phyloP scores from a whole-genome alignment of 2,888 invertebrate species.

The Spilosoma lubricipeda region DNA sequence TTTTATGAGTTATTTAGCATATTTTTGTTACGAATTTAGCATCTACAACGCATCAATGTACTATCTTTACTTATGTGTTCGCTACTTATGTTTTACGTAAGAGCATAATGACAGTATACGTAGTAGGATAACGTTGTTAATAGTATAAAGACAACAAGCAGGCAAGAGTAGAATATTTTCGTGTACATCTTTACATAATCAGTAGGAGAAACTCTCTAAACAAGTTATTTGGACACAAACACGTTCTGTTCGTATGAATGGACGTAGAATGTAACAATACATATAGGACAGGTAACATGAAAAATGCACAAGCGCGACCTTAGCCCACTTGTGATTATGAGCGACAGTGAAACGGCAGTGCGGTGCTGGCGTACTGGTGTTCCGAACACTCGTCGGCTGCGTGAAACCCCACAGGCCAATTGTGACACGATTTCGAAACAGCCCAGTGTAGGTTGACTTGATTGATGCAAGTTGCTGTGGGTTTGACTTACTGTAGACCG shows the following conservation, averaged over 20 bases:
- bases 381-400: conserved; percentile 43
- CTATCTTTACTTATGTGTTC: not conserved
- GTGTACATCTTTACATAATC: conserved; percentile 31
- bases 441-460: conserved; percentile 37
- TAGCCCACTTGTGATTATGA: conserved; percentile 75
- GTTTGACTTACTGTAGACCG: conserved; percentile 26
- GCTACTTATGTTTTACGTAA: not conserved
- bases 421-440: conserved; percentile 51
- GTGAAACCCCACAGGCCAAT: conserved; percentile 45
- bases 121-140: not conserved
- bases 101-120: conserved; percentile 1
- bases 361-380: conserved; percentile 27
- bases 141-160: not conserved
- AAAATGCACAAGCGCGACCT: conserved; percentile 79
- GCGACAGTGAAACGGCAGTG: conserved; percentile 51
- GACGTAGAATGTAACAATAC: conserved; percentile 52
- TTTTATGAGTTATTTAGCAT: not conserved
- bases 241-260: conserved; percentile 50
- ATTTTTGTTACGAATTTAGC: not conserved
- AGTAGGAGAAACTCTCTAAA: conserved; percentile 42
- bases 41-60: not conserved
- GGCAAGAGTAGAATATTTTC: not conserved
- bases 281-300: conserved; percentile 55
- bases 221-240: conserved; percentile 49
- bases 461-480: conserved; percentile 44